phyloP scores from a whole-genome alignment of 2,797 vertebrate species.

The Sebastes trivittatus region DNA sequence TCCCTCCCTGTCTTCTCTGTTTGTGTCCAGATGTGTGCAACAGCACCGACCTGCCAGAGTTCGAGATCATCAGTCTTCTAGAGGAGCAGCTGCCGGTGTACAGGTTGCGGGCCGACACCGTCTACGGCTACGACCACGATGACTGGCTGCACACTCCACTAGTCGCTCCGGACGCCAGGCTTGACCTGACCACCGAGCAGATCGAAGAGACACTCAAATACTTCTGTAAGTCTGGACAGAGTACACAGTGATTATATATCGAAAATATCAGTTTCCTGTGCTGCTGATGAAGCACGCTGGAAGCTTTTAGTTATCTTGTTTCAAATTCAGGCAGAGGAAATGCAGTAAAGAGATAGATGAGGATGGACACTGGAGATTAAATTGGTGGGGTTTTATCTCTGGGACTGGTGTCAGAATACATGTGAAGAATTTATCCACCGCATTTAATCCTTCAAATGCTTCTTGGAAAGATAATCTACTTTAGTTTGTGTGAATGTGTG shows the following conservation, averaged over 20 bases:
- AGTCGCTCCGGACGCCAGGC: constrained; percentile 88
- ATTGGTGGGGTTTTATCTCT: background rate
- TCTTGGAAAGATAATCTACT: background rate
- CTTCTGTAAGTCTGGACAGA: constrained; percentile 89
- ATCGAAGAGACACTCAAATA: constrained; percentile 99
- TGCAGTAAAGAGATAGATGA: background rate
- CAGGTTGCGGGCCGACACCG: constrained; percentile 92
- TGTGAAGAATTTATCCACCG: background rate
- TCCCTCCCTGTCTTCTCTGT: background rate
- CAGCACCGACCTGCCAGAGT: constrained; percentile 96
- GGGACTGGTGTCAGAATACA: background rate
- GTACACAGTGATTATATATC: background rate
- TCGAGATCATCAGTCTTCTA: constrained; percentile 98
- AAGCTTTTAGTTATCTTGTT: background rate
- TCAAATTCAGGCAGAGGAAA: background rate
- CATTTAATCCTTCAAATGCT: background rate
- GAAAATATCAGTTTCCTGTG: background rate
- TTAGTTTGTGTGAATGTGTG: background rate
- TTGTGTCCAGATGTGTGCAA: constrained; percentile 93
- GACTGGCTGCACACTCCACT: constrained; percentile 99
- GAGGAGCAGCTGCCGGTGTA: constrained; percentile 98
- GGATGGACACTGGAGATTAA: background rate
- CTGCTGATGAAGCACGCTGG: background rate
- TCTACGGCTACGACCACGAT: constrained; percentile 96
- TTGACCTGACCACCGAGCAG: constrained; percentile 95